phyloP scores from a whole-genome alignment of 2,888 invertebrate genomes.

The Heliconius sara region DNA sequence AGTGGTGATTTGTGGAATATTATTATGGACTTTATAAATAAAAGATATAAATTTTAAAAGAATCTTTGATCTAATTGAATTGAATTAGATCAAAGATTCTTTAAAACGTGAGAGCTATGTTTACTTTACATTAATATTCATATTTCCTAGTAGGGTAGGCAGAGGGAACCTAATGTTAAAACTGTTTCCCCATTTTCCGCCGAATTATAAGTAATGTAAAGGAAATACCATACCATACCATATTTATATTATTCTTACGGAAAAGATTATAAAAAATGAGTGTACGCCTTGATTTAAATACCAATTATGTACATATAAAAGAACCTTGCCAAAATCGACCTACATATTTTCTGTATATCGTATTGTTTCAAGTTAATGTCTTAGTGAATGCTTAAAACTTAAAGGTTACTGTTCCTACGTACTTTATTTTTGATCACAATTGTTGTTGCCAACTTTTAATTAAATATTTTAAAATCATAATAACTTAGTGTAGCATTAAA shows the following conservation, averaged over 20 bases:
- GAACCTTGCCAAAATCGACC: conserved; percentile 33
- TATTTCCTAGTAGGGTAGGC: too few species aligned
- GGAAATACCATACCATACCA: too few species aligned
- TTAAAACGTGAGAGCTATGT: too few species aligned
- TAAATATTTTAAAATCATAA: neutral
- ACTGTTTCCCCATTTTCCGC: too few species aligned
- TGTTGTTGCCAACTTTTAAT: neutral
- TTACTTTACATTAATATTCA: too few species aligned
- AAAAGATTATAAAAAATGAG: too few species aligned
- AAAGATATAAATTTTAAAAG: neutral
- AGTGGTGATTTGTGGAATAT: conserved; percentile 19
- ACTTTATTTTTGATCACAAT: neutral
- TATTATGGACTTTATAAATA: neutral
- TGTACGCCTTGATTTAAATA: neutral
- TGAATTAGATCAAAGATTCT: too few species aligned
- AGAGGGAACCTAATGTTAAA: too few species aligned
- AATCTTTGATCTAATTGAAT: too few species aligned
- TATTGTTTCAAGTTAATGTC: conserved; percentile 13
- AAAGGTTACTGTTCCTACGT: neutral
- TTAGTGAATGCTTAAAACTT: conserved; percentile 19
- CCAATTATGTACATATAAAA: neutral
- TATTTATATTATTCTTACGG: too few species aligned
- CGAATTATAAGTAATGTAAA: too few species aligned
- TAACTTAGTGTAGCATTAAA: too few species aligned
- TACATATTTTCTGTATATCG: conserved; percentile 20